Conservation (phyloP, 1,140 invertebrate genomes). For the Trigoniulus corallinus region DNA sequence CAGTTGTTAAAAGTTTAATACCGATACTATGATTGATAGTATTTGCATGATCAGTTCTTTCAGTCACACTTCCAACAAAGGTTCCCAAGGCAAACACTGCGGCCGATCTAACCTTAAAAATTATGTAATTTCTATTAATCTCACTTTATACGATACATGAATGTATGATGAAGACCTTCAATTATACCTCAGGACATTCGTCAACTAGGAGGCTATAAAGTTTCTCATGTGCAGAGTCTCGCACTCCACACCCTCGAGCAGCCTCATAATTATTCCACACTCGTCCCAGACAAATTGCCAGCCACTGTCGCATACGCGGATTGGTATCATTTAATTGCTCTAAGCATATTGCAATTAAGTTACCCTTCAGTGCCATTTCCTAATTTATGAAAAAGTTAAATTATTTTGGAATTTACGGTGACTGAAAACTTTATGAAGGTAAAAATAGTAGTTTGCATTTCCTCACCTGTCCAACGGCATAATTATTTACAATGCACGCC, state of each 20-base stretch:
- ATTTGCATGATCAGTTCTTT: conserved; percentile 78
- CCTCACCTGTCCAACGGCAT: conserved; percentile 59
- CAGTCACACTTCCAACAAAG: conserved; percentile 60
- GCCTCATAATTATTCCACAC: conserved; percentile 86
- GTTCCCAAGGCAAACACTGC: conserved; percentile 83
- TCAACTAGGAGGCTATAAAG: conserved; percentile 61
- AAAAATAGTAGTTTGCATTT: neutral
- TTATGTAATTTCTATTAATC: conserved; percentile 2
- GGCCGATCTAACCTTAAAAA: conserved; percentile 57
- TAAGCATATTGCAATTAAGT: conserved; percentile 71
- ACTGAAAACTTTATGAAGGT: neutral
- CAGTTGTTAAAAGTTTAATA: conserved; percentile 59
- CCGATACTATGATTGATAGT: conserved; percentile 82
- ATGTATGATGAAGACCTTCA: conserved; percentile 1
- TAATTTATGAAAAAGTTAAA: conserved; percentile 13
- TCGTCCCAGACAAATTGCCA: conserved; percentile 79
- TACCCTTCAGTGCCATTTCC: conserved; percentile 67
- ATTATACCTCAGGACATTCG: conserved; percentile 56
- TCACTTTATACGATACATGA: neutral
- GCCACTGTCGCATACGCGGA: conserved; percentile 67
- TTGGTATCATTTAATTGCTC: conserved; percentile 41
- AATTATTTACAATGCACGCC: conserved; percentile 79
- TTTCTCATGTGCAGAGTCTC: conserved; percentile 93
- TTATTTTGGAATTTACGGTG: conserved; percentile 4
- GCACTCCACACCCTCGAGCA: conserved; percentile 85